Percentiles rank a stretch among this genome's conserved stretches.
Evolutionary conservation across 2,113 vertebrate species (phyloP).

Genomic region (Cricetomys ansorgei): DNA sequence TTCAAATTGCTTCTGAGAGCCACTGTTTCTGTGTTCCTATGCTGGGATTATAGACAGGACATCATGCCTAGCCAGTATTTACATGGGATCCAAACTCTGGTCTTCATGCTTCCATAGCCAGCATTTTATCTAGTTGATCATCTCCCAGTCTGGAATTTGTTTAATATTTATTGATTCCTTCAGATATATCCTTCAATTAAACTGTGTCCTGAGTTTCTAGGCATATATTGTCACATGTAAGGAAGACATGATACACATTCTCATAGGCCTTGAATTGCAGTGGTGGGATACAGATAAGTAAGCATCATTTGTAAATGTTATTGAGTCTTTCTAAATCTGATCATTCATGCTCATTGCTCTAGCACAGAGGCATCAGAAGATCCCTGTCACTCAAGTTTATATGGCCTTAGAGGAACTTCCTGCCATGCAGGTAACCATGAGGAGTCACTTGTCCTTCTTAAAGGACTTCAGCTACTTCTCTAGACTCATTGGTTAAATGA

Average conservation of each 20-base stretch:
- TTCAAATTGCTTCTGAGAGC: background rate
- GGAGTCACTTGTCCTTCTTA: background rate
- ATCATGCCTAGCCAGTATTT: background rate
- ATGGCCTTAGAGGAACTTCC: background rate
- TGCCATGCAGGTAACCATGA: background rate
- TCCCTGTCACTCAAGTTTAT: background rate
- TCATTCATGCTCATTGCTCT: background rate
- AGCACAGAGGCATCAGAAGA: background rate
- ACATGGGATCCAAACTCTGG: no score
- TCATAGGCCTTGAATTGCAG: background rate
- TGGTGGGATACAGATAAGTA: background rate
- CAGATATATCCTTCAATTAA: background rate
- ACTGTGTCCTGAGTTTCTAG: background rate
- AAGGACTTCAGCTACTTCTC: background rate
- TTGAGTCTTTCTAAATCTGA: background rate
- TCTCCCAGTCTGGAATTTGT: background rate
- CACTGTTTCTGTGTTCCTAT: background rate
- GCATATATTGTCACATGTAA: background rate
- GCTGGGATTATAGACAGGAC: background rate
- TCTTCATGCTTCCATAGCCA: background rate
- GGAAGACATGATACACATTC: background rate
- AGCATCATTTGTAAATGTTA: background rate
- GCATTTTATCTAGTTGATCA: background rate
- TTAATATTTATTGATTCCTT: background rate
- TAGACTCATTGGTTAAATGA: background rate